Evolutionary conservation across 53 echinoderm and acorn worm genomes (phyloP).

Genomic region (Holothuria leucospilota): DNA sequence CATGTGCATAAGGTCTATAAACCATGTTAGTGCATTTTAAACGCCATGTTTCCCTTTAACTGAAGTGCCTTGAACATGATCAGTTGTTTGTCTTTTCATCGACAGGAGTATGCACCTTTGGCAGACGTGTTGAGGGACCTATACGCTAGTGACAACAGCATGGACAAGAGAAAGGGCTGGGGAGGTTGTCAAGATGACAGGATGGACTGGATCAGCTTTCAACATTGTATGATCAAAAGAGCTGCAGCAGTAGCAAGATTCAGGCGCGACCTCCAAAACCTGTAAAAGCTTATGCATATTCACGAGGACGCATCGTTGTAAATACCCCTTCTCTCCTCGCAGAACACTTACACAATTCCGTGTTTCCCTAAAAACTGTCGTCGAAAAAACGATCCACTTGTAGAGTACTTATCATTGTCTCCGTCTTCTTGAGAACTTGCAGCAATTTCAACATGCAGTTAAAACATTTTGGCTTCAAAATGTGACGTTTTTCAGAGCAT

Average conservation of each 20-base stretch:
- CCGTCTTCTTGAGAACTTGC: too few relatives aligned
- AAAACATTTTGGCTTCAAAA: too few relatives aligned
- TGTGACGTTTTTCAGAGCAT: too few relatives aligned
- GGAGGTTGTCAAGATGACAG: constrained; percentile 32
- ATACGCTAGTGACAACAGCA: not conserved
- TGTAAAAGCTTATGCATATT: constrained; percentile 4
- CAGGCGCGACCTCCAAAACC: constrained; percentile 18
- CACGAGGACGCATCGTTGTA: constrained; percentile 23
- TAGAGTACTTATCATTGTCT: too few relatives aligned
- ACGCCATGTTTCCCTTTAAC: too few relatives aligned
- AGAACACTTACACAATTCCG: too few relatives aligned
- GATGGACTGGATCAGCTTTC: constrained; percentile 44
- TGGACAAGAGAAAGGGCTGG: constrained; percentile 21
- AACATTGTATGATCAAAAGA: constrained; percentile 38
- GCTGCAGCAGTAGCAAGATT: constrained; percentile 30
- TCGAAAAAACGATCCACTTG: too few relatives aligned
- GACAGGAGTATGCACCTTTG: constrained; percentile 31
- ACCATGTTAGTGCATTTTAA: too few relatives aligned
- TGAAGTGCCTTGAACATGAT: too few relatives aligned
- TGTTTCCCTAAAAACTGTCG: too few relatives aligned
- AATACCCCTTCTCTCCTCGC: constrained; percentile 3
- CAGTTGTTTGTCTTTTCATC: not conserved
- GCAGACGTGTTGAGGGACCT: constrained; percentile 27
- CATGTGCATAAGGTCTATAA: too few relatives aligned
- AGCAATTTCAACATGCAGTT: too few relatives aligned